Evolutionary conservation across 2,113 vertebrate genomes (phyloP), one percentile per base, ranked within the genome.

Genomic region (Phycodurus eques): DNA sequence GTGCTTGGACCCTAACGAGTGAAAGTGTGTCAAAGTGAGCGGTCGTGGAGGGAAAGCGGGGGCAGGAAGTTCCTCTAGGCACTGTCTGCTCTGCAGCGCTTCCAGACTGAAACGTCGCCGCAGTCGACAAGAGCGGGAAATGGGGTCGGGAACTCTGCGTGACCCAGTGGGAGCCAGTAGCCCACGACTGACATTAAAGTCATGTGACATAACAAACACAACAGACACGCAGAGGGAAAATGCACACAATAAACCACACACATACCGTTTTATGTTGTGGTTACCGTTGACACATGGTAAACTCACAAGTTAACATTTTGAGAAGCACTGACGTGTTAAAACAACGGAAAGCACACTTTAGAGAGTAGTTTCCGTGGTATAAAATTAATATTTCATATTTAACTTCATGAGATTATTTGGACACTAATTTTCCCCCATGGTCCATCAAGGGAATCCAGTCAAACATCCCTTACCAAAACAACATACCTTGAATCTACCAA

Each of bases 121-220:
- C 35, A 73, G 74, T 84, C 76, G 85, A 84, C 81, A 85, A 84
- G 73, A 64, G 68, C 77, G 80, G 85, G 86, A 91, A 88, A 84
- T 71, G 61, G 77, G 87, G 89, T 89, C 85, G 79, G 77, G 80
- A 86, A 77, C 88, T 82, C 74, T 72, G 74, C 71, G 77, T 20
- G 61, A 80, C 81, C 82, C 83, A 76, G 69, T 80, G 78, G 78
- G 80, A 87, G 74, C 75, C 75, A 81, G 79, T 80, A 79, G 77
- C 56, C 59, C 33, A 11, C 59, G 14, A 35, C 31, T 61, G 31
- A 61, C 59, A 17, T 17, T 61, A 35, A 61, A 70, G 22, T 46
- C 64, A 47, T 17, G 64, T 49, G 59, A 71, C 71, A 51, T 51
- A 65, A 47, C 74, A 73, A 68, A 14, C n/a, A 31, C 22, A 59